These are phyloP conservation scores for Helostoma temminkii DNA, from an alignment of 2,797 vertebrate species.

Conservation along the genomic window DNA sequence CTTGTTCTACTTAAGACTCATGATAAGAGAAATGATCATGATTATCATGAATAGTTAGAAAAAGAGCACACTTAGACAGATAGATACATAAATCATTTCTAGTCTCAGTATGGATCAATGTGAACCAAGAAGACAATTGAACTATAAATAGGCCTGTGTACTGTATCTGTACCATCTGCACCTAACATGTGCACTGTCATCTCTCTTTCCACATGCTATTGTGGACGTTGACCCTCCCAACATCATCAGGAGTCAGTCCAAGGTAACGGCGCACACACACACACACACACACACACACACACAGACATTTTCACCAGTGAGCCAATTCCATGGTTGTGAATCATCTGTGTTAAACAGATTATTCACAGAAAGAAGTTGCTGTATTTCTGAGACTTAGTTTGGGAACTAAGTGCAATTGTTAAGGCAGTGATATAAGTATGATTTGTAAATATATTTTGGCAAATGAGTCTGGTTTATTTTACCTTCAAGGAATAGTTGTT, in stretches of 20 bases:
- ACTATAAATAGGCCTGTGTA: not conserved
- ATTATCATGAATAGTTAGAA: too few species aligned
- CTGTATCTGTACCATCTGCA: conserved; percentile 3
- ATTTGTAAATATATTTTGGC: conserved; percentile 9
- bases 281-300: conserved; percentile 5
- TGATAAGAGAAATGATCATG: too few species aligned
- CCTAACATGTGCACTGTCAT: conserved; percentile 35
- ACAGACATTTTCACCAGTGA: conserved; percentile 25
- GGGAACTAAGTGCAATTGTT: conserved; percentile 8
- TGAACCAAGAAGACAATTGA: not conserved
- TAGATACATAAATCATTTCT: not conserved
- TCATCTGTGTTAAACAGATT: conserved; percentile 61
- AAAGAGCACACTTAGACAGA: not conserved
- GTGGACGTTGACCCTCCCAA: conserved; percentile 61
- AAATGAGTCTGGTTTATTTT: not conserved
- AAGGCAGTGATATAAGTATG: conserved; percentile 22
- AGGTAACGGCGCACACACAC: conserved; percentile 75
- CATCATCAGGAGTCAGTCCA: conserved; percentile 83
- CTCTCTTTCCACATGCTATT: conserved; percentile 58
- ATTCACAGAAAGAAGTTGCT: conserved; percentile 40
- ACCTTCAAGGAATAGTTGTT: not conserved
- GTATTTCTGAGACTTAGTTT: conserved; percentile 22
- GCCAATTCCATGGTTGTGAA: conserved; percentile 54
- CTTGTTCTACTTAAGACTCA: not conserved
- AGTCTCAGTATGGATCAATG: not conserved